Base-by-base conservation (phyloP, 2,113 vertebrate genomes). In the Hirundichthys speculiger region DNA sequence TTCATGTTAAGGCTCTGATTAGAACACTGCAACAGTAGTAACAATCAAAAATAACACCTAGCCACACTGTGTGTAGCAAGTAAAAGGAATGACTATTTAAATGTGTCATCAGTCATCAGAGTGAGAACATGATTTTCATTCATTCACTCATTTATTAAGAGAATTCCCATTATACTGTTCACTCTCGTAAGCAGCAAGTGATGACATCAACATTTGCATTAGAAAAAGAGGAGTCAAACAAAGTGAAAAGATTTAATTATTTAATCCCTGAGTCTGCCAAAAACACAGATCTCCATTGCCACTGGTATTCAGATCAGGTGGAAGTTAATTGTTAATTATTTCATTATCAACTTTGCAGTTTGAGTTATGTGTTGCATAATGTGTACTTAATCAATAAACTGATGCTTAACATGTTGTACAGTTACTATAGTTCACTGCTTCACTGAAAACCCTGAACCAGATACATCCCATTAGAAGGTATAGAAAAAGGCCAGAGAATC, bases 181-280 rank as follows among this genome's bases (percentile, higher is more conserved):
- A 68, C 71, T 47, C 30, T 60, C 65, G 46, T 38, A 49, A 77
- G 51, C 46, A 64, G 19, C 0, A 16, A 9, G n/a, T n/a, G n/a
- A 39, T 10, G 27, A 58, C 77, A 75, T 59, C 42, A 66, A 49
- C 59, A 56, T 80, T 52, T 73, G 57, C 49, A 73, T 27, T 18
- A n/a, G 49, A 43, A 66, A 10, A 49, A 40, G 12, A 0, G 56
- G n/a, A n/a, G n/a, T n/a, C n/a, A 75, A 55, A 62, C 53, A 19
- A 70, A 70, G 70, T 64, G 49, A 72, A 38, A 49, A 20, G 40
- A 64, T 66, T 64, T 34, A 48, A 70, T 64, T 48, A 78, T 13
- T 25, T 13, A 13, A 69, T 34, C n/a, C n/a, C 38, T 1, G 13
- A 58, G 5, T 56, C 30, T 76, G 55, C 39, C 72, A 64, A 69